phyloP scores from a whole-genome alignment of 2,888 invertebrate species.

The Terebella lapidaria region DNA sequence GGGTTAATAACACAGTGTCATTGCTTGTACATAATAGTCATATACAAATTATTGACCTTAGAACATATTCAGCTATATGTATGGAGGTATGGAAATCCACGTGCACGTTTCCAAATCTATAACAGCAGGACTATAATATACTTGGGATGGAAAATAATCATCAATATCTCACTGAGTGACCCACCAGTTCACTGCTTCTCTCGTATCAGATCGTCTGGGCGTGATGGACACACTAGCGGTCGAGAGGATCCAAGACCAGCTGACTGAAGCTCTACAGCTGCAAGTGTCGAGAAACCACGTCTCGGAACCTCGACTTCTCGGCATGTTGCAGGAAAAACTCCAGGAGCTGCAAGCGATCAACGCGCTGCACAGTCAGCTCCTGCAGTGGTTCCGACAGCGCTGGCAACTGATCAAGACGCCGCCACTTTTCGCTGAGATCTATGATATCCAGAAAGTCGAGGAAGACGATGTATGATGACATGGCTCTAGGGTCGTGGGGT shows the following conservation, averaged over 20 bases:
- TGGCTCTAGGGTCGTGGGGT: no score
- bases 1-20: no score
- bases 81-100: no score
- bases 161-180: no score
- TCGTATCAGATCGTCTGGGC: slow-evolving; percentile 69
- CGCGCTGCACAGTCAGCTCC: slow-evolving; percentile 67
- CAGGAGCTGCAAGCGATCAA: slow-evolving; percentile 74
- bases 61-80: no score
- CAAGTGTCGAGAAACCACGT: slow-evolving; percentile 65
- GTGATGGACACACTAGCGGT: slow-evolving; percentile 75
- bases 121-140: no score
- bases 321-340: slow-evolving; percentile 61
- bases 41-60: no score
- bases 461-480: no score
- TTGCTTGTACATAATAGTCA: no score
- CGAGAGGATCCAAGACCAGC: slow-evolving; percentile 70
- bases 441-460: slow-evolving; percentile 66
- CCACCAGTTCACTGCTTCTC: no score
- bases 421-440: slow-evolving; percentile 91
- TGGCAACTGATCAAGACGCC: slow-evolving; percentile 75
- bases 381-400: slow-evolving; percentile 80
- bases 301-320: slow-evolving; percentile 61
- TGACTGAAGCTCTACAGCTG: slow-evolving; percentile 81
- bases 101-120: no score
- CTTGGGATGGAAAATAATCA: no score